Base-by-base conservation (phyloP, 2,113 vertebrate genomes). In the Trogon melanurus region DNA sequence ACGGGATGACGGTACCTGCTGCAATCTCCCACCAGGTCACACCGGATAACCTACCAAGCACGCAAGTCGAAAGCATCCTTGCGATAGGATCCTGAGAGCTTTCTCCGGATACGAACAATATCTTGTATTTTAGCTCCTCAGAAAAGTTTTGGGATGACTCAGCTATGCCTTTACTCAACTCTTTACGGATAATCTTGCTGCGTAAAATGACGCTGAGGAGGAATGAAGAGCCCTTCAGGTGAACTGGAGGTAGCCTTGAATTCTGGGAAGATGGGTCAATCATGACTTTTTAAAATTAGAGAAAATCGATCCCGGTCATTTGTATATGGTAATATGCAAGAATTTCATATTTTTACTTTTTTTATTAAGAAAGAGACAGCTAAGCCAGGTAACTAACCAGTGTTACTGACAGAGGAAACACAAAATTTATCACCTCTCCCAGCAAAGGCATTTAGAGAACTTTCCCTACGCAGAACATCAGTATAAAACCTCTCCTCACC, bases 61-160 rank as follows among this genome's bases (percentile, higher is more conserved):
- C 69, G 56, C 34, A 18, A 56, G 22, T 13, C 1, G 1, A 74
- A 92, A 86, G 22, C n/a, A 65, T 16, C 23, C 65, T 53, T 16
- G 5, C 36, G 38, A 26, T 3, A 23, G 22, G 9, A 53, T 56
- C 19, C 66, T 20, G 11, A 10, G 13, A 4, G n/a, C 32, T 79
- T 75, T 38, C 53, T 65, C 48, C 48, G 27, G 7, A 36, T 69
- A 26, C 0, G 0, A 87, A 69, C 12, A 74, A 7, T 8, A 47
- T 20, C 12, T 79, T 62, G 16, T 41, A 5, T 38, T 69, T 92
- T 32, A 86, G 10, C 27, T 79, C 25, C 27, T 74, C 44, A 41
- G 44, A 86, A 73, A 93, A 53, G 54, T 84, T 88, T 85, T 70
- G 65, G 83, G 81, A 38, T 83, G 27, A 88, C 78, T 36, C 80